Evolutionary conservation across 2,888 invertebrate genomes (phyloP), one percentile per base, ranked within the genome.

Genomic region (Zygothrica quintamaculata): DNA sequence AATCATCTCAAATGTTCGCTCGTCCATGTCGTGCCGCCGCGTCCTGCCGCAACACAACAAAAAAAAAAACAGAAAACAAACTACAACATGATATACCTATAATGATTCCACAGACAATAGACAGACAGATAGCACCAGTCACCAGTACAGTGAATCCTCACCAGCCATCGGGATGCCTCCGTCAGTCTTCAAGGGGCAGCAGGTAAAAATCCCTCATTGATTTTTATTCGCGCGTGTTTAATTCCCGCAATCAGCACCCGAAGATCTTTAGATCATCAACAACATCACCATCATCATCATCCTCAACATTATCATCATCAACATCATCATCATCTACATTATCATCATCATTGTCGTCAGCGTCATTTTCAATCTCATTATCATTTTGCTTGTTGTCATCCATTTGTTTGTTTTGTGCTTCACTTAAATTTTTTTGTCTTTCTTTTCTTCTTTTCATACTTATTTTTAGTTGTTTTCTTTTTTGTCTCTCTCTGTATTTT

Each of bases 181-280:
- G n/a, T n/a, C n/a, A n/a, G n/a, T n/a, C n/a, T n/a, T n/a, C 44
- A 52, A 48, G 25, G 37, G 64, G 43, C 65, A 65, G 86, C 79
- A 76, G 75, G 78, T 73, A 79, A 65, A n/a, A 11, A 36, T 48
- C 60, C 57, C 50, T 74, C 85, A 85, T 87, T 84, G 87, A 84
- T 85, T 80, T 59, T 70, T 71, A 85, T 85, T 84, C 80, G 84
- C 80, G 82, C 87, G 84, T 84, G 80, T 84, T 85, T 82, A 87
- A 82, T 82, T 71, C 85, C 52, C 57, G 36, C 79, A 84, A 82
- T 82, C 87, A 85, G 85, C 65, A 79, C 52, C 33, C 69, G 59
- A 48, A 69, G 84, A 84, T 87, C 86, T 84, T 64, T 60, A 81
- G 79, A 81, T 71, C 79, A 44, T 46, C 46, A 22, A n/a, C n/a